These are phyloP conservation scores for Amphipoea oculea DNA, from an alignment of 2,888 invertebrate genomes.

Conservation along the genomic window DNA sequence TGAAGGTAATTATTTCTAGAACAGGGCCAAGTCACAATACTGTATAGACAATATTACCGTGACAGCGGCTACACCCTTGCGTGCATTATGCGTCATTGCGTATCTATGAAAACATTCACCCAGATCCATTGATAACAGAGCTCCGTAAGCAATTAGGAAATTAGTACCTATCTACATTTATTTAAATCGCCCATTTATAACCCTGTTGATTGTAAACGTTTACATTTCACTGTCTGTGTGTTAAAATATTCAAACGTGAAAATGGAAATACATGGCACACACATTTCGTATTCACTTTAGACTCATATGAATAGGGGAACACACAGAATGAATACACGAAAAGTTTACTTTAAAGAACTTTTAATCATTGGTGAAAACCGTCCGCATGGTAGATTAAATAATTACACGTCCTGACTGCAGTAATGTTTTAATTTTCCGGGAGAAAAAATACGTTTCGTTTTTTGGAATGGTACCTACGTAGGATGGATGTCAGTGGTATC, in stretches of 20 bases:
- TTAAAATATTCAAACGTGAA: conserved; percentile 36
- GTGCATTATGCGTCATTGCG: neutral
- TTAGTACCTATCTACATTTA: neutral
- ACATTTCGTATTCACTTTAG: conserved; percentile 40
- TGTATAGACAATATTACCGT: too few species aligned
- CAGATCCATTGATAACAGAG: neutral
- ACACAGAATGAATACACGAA: conserved; percentile 19
- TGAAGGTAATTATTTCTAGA: too few species aligned
- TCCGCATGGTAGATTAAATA: conserved; percentile 20
- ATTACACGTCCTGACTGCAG: conserved; percentile 15
- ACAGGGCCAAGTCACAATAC: too few species aligned
- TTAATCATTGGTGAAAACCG: conserved; percentile 1
- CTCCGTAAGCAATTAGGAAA: conserved; percentile 19
- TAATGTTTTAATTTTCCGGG: conserved; percentile 31
- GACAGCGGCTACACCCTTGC: too few species aligned
- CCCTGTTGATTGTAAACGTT: conserved; percentile 47
- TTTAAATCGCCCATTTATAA: conserved; percentile 6
- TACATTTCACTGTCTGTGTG: conserved; percentile 29
- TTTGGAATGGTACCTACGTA: neutral
- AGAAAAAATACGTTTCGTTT: conserved; percentile 22
- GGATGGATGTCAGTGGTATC: neutral
- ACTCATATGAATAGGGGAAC: conserved; percentile 18
- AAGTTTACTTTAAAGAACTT: conserved; percentile 26
- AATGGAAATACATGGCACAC: conserved; percentile 33
- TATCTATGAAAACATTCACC: neutral